Percentiles rank a stretch among this genome's conserved stretches.
Evolutionary conservation across 2,797 vertebrate species (phyloP).

Genomic region (Mionectes olivaceus): DNA sequence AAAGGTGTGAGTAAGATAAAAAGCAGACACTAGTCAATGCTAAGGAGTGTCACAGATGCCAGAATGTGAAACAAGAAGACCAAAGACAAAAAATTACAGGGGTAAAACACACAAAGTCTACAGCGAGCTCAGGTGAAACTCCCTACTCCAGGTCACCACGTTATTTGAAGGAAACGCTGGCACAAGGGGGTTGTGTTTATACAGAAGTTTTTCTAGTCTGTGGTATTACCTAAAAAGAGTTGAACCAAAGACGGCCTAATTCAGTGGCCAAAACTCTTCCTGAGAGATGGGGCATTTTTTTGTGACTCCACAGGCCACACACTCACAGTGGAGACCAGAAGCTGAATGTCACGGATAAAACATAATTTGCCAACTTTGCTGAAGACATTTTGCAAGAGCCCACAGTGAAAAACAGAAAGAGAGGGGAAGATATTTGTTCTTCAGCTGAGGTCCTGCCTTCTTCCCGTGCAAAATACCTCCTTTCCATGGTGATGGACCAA

Average conservation of each 20-base stretch:
- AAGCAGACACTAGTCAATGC: slow-evolving; percentile 34
- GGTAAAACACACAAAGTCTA: not conserved
- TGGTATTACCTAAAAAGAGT: not conserved
- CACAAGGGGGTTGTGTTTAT: not conserved
- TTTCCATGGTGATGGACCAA: not conserved
- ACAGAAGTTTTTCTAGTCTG: not conserved
- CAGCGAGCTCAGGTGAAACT: not conserved
- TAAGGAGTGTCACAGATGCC: slow-evolving; percentile 7
- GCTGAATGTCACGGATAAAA: not conserved
- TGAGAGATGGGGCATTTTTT: not conserved
- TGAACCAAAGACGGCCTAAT: not conserved
- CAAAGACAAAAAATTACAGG: not conserved
- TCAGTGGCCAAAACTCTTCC: not conserved
- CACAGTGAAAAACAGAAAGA: not conserved
- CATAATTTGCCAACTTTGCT: not conserved
- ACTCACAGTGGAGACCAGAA: not conserved
- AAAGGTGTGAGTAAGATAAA: slow-evolving; percentile 43
- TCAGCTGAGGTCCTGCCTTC: not conserved
- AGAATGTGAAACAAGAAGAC: slow-evolving; percentile 39
- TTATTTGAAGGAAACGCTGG: not conserved
- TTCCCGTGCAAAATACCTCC: not conserved
- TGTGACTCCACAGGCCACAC: not conserved
- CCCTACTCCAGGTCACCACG: not conserved
- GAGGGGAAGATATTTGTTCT: not conserved
- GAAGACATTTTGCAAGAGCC: not conserved